Base-by-base conservation (phyloP, 2,888 invertebrate species). In the Gerris lacustris region DNA sequence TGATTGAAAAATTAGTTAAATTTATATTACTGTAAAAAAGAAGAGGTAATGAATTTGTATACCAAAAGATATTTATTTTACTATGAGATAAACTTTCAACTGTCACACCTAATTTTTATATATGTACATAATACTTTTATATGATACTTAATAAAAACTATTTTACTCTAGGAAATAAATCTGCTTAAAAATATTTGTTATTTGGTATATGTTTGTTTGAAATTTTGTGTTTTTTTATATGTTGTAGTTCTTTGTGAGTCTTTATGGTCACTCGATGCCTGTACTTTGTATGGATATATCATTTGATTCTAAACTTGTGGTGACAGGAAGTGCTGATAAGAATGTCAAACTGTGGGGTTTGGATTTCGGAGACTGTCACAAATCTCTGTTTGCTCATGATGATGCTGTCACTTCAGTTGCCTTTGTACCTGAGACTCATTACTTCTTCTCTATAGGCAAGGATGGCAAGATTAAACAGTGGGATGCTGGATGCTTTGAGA, bases 321-420 rank as follows among this genome's bases (percentile, higher is more conserved):
- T 88, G 9, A 96, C 98, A 0, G 98, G 97, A 6, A 96, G 97
- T 5, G 92, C 92, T 0, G 99, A 99, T 83, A 86, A 96, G 63
- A 96, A 94, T 80, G 87, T 98, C 45, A 96, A 97, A 83, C 89
- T 99, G 73, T 99, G 98, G 98, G 98, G 98, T 55, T 85, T 98
- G 82, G 96, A 98, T 82, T 98, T 96, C 80, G 98, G 98, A n/a
- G 96, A 99, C 80, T 97, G 96, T 77, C 97, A 96, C 82, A 88
- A 88, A 78, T 96, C 96, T 0, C 85, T 98, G 76, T 94, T 96
- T 80, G 97, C 96, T 0, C 98, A 99, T 80, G 95, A 97, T 77
- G 96, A 96, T 80, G 92, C 96, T 0, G 88, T 99, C 9, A 95
- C 94, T 72, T 87, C 90, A 47, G 80, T 98, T 47, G 87, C 90